Evolutionary conservation across 2,113 vertebrate species (phyloP).

Genomic region (Saimiri boliviensis): DNA sequence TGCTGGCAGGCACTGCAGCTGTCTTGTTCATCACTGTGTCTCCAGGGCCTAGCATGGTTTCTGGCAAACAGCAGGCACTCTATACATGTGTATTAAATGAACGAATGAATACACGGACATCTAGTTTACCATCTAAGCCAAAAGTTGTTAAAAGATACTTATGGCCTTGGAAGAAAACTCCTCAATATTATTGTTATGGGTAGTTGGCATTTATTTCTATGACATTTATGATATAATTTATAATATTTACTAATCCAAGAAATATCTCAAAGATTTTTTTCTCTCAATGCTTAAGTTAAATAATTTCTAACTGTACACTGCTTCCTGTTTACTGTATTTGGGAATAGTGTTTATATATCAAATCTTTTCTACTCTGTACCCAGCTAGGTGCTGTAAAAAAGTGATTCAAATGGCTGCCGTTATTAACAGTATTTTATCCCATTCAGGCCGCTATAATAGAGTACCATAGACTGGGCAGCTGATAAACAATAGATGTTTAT

Average conservation of each 20-base stretch:
- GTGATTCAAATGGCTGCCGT: not conserved
- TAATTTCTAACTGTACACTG: conserved; percentile 13
- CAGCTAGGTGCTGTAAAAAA: not conserved
- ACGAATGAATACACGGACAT: not conserved
- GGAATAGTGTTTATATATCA: not conserved
- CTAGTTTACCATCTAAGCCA: not conserved
- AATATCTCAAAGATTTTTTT: conserved; percentile 2
- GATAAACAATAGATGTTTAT: not conserved
- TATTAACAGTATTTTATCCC: not conserved
- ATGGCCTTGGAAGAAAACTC: conserved; percentile 11
- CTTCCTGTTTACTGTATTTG: conserved; percentile 29
- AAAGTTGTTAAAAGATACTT: not conserved
- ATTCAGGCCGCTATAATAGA: not conserved
- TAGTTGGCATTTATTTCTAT: conserved; percentile 28
- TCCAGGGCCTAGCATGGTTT: not conserved
- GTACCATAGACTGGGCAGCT: not conserved
- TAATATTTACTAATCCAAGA: conserved; percentile 45
- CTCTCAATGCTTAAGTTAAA: conserved; percentile 52
- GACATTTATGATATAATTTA: conserved; percentile 42
- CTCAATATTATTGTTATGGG: not conserved
- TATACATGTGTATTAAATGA: not conserved
- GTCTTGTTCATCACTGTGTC: not conserved
- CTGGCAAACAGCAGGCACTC: not conserved
- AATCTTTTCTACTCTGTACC: not conserved
- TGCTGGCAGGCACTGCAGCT: not conserved